Evolutionary conservation across 2,888 invertebrate species (phyloP).

Genomic region (Coelopa pilipes): DNA sequence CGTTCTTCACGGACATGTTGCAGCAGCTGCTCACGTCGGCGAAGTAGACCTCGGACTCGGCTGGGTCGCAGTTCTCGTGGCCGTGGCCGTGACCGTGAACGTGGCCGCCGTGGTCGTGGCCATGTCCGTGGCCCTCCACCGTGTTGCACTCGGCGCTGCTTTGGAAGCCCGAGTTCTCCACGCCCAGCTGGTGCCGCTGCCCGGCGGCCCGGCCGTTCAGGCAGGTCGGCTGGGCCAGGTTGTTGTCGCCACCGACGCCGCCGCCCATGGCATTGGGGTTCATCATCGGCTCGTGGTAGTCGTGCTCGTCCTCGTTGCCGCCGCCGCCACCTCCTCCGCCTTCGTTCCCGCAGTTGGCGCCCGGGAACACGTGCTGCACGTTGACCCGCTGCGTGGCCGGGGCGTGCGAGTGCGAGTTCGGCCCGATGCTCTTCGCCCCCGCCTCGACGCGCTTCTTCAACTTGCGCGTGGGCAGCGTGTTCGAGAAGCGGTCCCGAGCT

Average conservation of each 20-base stretch:
- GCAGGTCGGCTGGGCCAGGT: constrained; percentile 48
- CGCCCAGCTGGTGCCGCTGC: constrained; percentile 70
- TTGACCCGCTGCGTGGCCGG: constrained; percentile 63
- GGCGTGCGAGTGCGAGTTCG: constrained; percentile 33
- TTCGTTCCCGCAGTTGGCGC: constrained; percentile 39
- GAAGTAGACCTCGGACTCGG: constrained; percentile 87
- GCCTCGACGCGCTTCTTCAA: constrained; percentile 70
- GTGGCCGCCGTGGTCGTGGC: constrained; percentile 31
- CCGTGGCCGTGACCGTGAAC: constrained; percentile 42
- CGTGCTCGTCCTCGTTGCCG: constrained; percentile 47
- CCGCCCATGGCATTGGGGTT: constrained; percentile 42
- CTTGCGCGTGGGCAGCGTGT: constrained; percentile 71
- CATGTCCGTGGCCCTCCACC: constrained; percentile 30
- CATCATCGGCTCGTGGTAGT: constrained; percentile 61
- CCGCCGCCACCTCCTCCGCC: background rate
- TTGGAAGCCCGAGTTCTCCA: constrained; percentile 82
- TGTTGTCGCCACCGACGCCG: constrained; percentile 48
- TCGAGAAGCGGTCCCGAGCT: constrained; percentile 67
- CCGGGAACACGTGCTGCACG: constrained; percentile 67
- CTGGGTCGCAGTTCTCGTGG: constrained; percentile 68
- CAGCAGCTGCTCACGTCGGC: constrained; percentile 88
- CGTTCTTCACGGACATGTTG: constrained; percentile 75
- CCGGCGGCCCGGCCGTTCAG: constrained; percentile 27
- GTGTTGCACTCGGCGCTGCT: constrained; percentile 70
- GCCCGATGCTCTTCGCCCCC: constrained; percentile 65